These are phyloP conservation scores for Linyphia triangularis DNA, from an alignment of 2,888 invertebrate genomes.

Conservation along the genomic window DNA sequence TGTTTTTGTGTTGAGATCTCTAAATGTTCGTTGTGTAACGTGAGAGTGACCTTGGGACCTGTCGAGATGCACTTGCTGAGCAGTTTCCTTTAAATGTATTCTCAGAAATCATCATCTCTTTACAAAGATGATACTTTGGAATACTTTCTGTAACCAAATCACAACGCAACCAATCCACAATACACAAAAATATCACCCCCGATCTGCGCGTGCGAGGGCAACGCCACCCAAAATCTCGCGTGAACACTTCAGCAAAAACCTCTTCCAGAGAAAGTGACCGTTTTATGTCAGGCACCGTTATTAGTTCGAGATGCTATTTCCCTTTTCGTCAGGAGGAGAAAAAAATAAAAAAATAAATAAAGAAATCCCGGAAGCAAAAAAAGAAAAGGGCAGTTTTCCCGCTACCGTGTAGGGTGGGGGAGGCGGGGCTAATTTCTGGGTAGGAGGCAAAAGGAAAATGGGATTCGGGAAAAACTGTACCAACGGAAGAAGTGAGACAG, in stretches of 20 bases:
- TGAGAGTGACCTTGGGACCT: too few species aligned
- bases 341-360: conserved; percentile 23
- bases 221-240: conserved; percentile 47
- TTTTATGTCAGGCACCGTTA: conserved; percentile 51
- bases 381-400: conserved; percentile 33
- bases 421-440: conserved; percentile 72
- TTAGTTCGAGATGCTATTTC: conserved; percentile 55
- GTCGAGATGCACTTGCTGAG: too few species aligned
- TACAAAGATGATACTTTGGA: too few species aligned
- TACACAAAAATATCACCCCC: too few species aligned
- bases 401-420: conserved; percentile 7
- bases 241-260: conserved; percentile 15
- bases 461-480: conserved; percentile 43
- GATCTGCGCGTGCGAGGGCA: too few species aligned
- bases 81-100: too few species aligned
- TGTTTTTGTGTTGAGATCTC: too few species aligned
- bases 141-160: too few species aligned
- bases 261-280: conserved; percentile 22
- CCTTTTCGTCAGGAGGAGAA: not conserved
- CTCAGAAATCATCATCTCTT: too few species aligned
- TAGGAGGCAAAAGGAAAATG: conserved; percentile 64
- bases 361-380: not conserved
- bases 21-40: too few species aligned
- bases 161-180: too few species aligned
- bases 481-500: conserved; percentile 68